Base-by-base conservation (phyloP, 2,797 vertebrate genomes). In the Sphaeramia orbicularis region DNA sequence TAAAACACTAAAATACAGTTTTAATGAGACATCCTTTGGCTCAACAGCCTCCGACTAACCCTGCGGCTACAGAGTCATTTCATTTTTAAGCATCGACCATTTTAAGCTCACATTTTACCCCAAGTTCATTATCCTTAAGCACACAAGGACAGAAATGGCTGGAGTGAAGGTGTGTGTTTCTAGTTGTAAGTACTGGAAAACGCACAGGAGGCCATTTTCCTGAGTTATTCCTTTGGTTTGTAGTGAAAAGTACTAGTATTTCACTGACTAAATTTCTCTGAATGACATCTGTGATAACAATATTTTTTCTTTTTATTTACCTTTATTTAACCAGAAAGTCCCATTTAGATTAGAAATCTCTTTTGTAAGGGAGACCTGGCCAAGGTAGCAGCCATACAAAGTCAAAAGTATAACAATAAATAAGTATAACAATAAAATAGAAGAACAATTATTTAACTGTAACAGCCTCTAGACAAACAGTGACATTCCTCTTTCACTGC, bases 1-100 rank as follows among this genome's bases (percentile, higher is more conserved):
- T 78, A 82, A 85, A 88, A 84, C 56, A 72, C 54, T 70, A 62
- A 81, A 80, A 80, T 38, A 59, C 71, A 14, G 55, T 76, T 88
- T 80, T 77, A 86, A 83, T 63, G 62, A 78, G 74, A 65, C 66
- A 51, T 68, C 61, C 42, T 52, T 69, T 70, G 57, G 80, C 68
- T 78, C 77, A 63, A 58, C 78, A 70, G 85, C 53, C 73, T 62
- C 68, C 81, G 71, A 67, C 80, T 70, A 80, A 81, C 82, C 67
- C 68, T 6, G 55, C 44, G 47, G 69, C 71, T 58, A 49, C 49
- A 48, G 69, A 68, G 50, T 15, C 24, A 13, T 63, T 78, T 32
- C 44, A 18, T 55, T 65, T 60, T 73, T 41, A 52, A 66, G 52
- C 53, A 58, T 74, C 55, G 55, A 56, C 60, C 45, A 64, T 70